Conservation (phyloP, 2,797 vertebrate species). For the Phataginus tricuspis region DNA sequence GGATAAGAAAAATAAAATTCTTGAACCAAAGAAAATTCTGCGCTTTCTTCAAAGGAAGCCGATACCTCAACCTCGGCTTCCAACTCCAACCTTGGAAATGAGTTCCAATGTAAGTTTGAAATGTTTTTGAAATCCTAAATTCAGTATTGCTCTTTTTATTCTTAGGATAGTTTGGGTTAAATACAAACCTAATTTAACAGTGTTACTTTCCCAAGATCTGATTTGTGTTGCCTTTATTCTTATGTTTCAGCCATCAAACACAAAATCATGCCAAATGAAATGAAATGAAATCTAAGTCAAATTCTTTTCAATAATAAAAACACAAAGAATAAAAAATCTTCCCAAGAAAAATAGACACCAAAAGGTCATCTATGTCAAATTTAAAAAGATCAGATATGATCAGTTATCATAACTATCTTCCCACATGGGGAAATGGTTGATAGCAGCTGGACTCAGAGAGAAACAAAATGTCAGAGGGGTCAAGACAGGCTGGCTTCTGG, state of each 20-base stretch:
- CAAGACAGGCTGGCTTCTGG: not conserved
- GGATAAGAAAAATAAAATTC: slow-evolving; percentile 81
- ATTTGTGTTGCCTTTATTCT: slow-evolving; percentile 14
- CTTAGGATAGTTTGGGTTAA: slow-evolving; percentile 3
- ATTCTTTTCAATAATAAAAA: slow-evolving; percentile 33
- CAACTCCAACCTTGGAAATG: slow-evolving; percentile 88
- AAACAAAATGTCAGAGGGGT: not conserved
- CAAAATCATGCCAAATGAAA: not conserved
- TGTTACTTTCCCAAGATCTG: not conserved
- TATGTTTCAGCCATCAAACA: not conserved
- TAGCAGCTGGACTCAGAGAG: not conserved
- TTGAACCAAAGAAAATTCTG: slow-evolving; percentile 82
- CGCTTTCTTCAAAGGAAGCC: slow-evolving; percentile 87
- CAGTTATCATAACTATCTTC: not conserved
- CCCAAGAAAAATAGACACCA: not conserved
- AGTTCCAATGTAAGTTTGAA: slow-evolving; percentile 87
- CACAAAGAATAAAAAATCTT: not conserved
- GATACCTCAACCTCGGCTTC: slow-evolving; percentile 86
- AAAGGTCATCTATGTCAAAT: not conserved
- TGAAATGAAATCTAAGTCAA: slow-evolving; percentile 7
- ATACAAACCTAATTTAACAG: not conserved
- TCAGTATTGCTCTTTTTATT: not conserved
- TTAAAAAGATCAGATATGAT: not conserved
- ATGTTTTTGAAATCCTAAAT: not conserved
- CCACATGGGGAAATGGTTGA: not conserved